Conservation (phyloP, 1,140 invertebrate genomes). For the Zaprionus africanus region DNA sequence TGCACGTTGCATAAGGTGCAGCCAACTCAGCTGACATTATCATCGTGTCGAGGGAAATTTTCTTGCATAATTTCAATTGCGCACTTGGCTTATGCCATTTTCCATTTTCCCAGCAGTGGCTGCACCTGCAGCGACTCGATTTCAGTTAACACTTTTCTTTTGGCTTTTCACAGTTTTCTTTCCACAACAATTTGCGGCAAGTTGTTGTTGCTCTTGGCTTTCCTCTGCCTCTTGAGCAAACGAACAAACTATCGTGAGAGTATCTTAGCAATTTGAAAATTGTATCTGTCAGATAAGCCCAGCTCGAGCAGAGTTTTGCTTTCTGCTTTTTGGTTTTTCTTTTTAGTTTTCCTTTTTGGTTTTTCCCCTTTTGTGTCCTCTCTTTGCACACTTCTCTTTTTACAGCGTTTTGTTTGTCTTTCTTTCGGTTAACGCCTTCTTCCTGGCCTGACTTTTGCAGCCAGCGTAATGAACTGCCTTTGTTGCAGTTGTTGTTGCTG, state of each 20-base stretch:
- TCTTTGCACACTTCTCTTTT: conserved; percentile 11
- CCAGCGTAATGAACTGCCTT: conserved; percentile 64
- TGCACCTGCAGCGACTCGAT: conserved; percentile 37
- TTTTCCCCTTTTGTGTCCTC: not conserved
- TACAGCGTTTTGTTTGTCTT: conserved; percentile 44
- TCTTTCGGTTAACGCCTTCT: conserved; percentile 63
- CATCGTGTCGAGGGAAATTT: conserved; percentile 23
- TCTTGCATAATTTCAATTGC: conserved; percentile 57
- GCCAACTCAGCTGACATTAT: conserved; percentile 1
- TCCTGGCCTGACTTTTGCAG: conserved; percentile 54
- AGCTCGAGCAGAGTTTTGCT: conserved; percentile 38
- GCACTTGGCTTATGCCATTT: conserved; percentile 29
- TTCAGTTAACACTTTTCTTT: conserved; percentile 41
- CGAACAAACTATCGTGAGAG: conserved; percentile 63
- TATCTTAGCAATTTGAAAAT: conserved; percentile 78
- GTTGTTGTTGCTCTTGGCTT: conserved; percentile 13
- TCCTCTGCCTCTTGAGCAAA: not conserved
- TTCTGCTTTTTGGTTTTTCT: conserved; percentile 18
- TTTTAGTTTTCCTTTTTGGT: conserved; percentile 19
- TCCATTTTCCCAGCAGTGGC: conserved; percentile 30
- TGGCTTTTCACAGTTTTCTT: conserved; percentile 41
- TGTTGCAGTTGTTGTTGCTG: conserved; percentile 34
- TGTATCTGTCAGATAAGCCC: conserved; percentile 71
- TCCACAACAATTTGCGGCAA: conserved; percentile 58
- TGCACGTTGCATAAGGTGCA: conserved; percentile 27